Conservation (phyloP, 2,797 vertebrate species). For the Lepus townsendii region DNA sequence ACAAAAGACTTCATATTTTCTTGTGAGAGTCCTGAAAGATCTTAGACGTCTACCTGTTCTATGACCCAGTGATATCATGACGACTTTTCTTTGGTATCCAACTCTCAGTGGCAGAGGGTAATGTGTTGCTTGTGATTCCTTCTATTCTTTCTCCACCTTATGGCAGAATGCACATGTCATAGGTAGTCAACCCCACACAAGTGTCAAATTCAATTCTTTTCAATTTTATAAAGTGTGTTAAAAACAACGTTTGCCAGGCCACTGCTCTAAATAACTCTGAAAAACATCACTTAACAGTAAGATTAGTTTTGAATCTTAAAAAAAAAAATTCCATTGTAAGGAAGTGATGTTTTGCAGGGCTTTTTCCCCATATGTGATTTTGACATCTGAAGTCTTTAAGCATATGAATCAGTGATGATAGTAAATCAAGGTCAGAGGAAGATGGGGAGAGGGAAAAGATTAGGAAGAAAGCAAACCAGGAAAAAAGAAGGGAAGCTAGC, state of each 20-base stretch:
- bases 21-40: neutral
- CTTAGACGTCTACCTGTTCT: neutral
- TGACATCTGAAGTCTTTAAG: neutral
- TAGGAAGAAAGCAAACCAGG: neutral
- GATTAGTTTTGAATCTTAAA: neutral
- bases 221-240: constrained; percentile 40
- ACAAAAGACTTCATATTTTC: neutral
- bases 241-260: constrained; percentile 38
- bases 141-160: neutral
- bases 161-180: neutral
- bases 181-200: neutral
- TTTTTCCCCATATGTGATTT: neutral
- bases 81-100: neutral
- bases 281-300: neutral
- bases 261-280: neutral
- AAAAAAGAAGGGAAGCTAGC: neutral
- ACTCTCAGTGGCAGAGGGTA: neutral
- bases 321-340: neutral
- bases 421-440: neutral
- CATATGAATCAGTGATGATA: neutral
- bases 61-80: neutral
- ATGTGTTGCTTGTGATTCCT: neutral
- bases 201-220: constrained; percentile 59
- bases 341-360: neutral
- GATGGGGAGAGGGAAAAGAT: neutral